Evolutionary conservation across 2,888 invertebrate genomes (phyloP), one percentile per base, ranked within the genome.

Genomic region (Bembecia ichneumoniformis): DNA sequence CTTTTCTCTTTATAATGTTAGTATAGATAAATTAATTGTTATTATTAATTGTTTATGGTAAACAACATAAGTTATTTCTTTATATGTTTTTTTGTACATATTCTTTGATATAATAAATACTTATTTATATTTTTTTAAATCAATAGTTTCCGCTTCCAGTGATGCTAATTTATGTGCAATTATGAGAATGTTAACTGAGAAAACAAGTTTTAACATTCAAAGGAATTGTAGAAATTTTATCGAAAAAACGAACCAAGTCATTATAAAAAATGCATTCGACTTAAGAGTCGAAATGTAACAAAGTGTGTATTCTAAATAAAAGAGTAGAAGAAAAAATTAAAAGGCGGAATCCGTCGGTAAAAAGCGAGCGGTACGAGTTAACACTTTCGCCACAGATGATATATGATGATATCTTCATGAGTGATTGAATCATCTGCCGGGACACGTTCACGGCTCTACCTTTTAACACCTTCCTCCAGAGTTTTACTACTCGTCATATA

Each of bases 391-490:
- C 71, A 69, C 72, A 66, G 74, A 82, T 84, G 86, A 84, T 84
- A 81, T 80, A 83, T 74, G 83, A 81, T 82, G 73, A 81, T 82
- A 77, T 79, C 78, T 75, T 64, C 70, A 80, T 84, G 84, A 86
- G 82, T 83, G 84, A 86, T 86, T 80, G 84, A 83, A 83, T 86
- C 80, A 78, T 84, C 80, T 76, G 72, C 72, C 73, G 72, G 62
- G 82, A 83, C 84, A 84, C 82, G 82, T 82, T 73, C 79, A 68
- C 71, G 66, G 74, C 63, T 65, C 68, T 69, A 73, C 77, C 83
- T 84, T 84, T 86, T 86, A 81, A 86, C 84, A 82, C 84, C 86
- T 84, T 77, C 82, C 74, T 81, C 77, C 71, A 72, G 78, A 82
- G 78, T 79, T 86, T 84, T 83, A 84, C 82, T 74, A 74, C 80